A percentile compares a stretch with the other conserved stretches of the same genome.
Evolutionary conservation across 1,140 invertebrate genomes (phyloP).

Genomic region (Aphelenchoides besseyi): DNA sequence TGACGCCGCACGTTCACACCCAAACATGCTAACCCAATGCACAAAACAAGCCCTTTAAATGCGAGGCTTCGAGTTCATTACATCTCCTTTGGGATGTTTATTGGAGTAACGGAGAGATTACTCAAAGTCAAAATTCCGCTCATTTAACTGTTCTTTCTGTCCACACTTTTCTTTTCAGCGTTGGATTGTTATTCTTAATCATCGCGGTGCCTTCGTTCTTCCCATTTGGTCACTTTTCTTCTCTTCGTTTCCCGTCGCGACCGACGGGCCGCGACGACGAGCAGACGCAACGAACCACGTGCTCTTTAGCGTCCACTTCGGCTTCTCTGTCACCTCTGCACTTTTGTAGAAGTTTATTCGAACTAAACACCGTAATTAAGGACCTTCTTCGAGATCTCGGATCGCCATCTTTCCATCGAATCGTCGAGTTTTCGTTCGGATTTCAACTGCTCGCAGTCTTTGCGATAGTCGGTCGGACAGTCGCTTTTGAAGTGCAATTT

Average conservation of each 20-base stretch:
- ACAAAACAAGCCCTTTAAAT: too few species aligned
- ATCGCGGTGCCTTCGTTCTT: not conserved
- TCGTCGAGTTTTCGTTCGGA: conserved; percentile 29
- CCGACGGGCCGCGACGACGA: not conserved
- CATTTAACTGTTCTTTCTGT: not conserved
- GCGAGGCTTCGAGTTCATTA: not conserved
- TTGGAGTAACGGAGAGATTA: too few species aligned
- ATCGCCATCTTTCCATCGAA: conserved; percentile 38
- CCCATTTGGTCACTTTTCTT: not conserved
- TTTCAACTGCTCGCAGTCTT: conserved; percentile 39
- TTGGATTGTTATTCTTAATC: not conserved
- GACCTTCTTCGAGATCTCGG: conserved; percentile 22
- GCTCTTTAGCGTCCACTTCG: not conserved
- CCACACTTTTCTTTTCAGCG: not conserved
- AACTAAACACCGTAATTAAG: not conserved
- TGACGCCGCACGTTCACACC: too few species aligned
- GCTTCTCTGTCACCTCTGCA: too few species aligned
- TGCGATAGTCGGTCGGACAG: conserved; percentile 69
- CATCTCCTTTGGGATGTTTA: too few species aligned
- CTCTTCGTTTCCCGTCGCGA: not conserved
- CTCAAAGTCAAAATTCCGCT: not conserved
- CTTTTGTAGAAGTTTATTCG: too few species aligned
- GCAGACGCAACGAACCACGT: not conserved
- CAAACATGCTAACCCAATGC: too few species aligned
- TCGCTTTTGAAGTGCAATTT: conserved; percentile 87